Evolutionary conservation across 2,113 vertebrate genomes (phyloP).

Genomic region (Acanthisitta chloris): DNA sequence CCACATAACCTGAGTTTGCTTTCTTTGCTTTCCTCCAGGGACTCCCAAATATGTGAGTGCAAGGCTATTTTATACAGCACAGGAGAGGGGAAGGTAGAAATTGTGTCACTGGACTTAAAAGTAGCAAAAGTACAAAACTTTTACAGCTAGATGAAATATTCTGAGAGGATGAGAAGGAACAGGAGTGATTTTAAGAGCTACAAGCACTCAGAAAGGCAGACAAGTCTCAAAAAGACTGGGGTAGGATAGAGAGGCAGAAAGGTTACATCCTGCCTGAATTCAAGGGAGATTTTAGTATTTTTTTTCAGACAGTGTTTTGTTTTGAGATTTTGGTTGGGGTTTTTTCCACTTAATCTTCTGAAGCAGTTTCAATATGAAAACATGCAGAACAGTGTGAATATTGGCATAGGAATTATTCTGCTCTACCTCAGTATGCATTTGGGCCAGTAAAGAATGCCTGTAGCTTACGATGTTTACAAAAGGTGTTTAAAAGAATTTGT

Average conservation of each 20-base stretch:
- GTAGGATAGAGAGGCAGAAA: background rate
- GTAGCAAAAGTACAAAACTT: background rate
- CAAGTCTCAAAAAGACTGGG: background rate
- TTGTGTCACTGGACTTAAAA: background rate
- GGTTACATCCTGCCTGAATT: background rate
- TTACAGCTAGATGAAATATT: background rate
- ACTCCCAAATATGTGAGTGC: rapidly evolving
- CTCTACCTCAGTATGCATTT: background rate
- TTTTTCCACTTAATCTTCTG: background rate
- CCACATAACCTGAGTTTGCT: background rate
- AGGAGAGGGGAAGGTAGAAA: background rate
- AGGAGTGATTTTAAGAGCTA: background rate
- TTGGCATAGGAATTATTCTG: background rate
- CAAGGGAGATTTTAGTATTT: background rate
- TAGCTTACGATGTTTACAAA: background rate
- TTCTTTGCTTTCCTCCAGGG: background rate
- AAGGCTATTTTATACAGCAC: background rate
- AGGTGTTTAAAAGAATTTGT: background rate
- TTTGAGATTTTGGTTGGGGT: background rate
- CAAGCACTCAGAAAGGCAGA: background rate
- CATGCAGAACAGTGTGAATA: background rate
- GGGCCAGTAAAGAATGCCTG: background rate
- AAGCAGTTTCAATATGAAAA: background rate
- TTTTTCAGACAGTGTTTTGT: background rate
- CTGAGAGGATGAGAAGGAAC: background rate